Evolutionary conservation across 2,888 invertebrate genomes (phyloP).

Genomic region (Aspidiotus destructor): DNA sequence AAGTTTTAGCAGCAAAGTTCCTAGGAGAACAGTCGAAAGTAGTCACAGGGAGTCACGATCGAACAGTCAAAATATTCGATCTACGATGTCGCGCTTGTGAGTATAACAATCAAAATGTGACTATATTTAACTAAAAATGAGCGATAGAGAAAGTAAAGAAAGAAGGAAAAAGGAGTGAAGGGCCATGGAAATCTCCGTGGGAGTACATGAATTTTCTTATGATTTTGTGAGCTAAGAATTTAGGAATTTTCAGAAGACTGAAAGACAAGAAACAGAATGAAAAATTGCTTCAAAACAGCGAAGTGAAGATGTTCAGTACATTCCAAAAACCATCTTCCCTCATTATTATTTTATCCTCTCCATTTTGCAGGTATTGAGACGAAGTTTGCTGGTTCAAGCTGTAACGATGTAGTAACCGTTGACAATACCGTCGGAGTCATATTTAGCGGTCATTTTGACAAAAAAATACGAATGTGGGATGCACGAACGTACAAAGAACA

Average conservation of each 20-base stretch:
- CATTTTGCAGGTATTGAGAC: constrained; percentile 66
- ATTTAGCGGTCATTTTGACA: constrained; percentile 97
- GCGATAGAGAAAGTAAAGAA: constrained; percentile 14
- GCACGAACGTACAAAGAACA: constrained; percentile 73
- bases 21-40: constrained; percentile 85
- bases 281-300: no score
- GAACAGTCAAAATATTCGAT: constrained; percentile 98
- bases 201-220: neutral
- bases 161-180: neutral
- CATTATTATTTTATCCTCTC: no score
- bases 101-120: constrained; percentile 40
- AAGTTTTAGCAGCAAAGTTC: constrained; percentile 95
- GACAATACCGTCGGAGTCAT: constrained; percentile 79
- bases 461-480: constrained; percentile 95
- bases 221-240: neutral
- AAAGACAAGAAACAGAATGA: no score
- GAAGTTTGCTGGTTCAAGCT: constrained; percentile 91
- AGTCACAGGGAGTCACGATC: constrained; percentile 94
- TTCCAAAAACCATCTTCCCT: no score
- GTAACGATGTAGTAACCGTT: constrained; percentile 89
- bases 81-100: constrained; percentile 80
- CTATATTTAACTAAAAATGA: neutral
- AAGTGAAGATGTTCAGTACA: no score
- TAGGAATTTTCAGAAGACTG: neutral
- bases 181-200: neutral